Evolutionary conservation across 2,113 vertebrate species (phyloP).

Genomic region (Phalacrocorax brasilianus): DNA sequence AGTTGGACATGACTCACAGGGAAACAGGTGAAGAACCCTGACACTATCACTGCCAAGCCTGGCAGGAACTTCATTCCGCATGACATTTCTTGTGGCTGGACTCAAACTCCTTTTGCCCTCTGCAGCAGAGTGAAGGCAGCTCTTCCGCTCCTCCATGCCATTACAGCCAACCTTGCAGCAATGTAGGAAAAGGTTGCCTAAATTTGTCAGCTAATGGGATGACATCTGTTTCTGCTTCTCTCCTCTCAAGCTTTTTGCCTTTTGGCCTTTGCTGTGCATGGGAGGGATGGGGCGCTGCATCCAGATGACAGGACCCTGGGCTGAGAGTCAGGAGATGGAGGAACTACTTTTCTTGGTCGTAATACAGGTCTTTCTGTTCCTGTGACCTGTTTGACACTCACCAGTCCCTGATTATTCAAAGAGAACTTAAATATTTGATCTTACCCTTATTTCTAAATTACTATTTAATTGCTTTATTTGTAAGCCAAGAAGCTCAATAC

Average conservation of each 20-base stretch:
- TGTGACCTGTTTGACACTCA: neutral
- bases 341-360: neutral
- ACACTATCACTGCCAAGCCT: neutral
- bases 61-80: neutral
- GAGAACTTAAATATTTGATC: conserved; percentile 8
- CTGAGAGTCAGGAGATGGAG: neutral
- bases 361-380: neutral
- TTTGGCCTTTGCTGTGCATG: neutral
- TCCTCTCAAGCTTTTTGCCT: neutral
- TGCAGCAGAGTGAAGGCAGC: fast-evolving
- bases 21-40: conserved; percentile 4
- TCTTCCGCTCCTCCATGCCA: neutral
- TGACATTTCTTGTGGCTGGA: neutral
- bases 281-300: neutral
- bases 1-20: neutral
- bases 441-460: neutral
- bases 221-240: neutral
- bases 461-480: neutral
- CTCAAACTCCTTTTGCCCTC: neutral
- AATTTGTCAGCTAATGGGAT: neutral
- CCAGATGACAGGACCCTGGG: neutral
- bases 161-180: neutral
- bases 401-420: neutral
- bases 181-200: neutral
- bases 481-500: neutral